Evolutionary conservation across 1,140 invertebrate species (phyloP), one percentile per base, ranked within the genome.

Genomic region (Papilio dardanus): DNA sequence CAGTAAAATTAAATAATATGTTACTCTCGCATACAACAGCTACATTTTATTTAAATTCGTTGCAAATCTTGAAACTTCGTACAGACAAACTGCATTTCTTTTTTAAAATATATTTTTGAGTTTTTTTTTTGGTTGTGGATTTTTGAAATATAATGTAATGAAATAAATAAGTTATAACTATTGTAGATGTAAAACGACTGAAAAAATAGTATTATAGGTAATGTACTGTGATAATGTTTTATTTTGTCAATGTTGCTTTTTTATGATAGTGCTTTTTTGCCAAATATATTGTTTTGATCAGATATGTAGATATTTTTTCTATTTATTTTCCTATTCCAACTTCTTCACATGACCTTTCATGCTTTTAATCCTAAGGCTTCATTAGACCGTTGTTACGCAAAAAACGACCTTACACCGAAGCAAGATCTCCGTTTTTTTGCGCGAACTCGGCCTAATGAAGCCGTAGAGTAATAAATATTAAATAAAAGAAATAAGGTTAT

Each of bases 131-230:
- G n/a, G 42, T 46, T 46, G 42, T 46, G n/a, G 0, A 16, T 42
- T 42, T 46, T 46, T 46, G 2, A 19, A 46, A 46, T 5, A 19
- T 19, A 37, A 10, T 35, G 33, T 35, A n/a, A n/a, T n/a, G n/a
- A 42, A 6, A 19, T 46, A 7, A 46, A 19, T 46, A 46, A 46
- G 42, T 46, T 19, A 46, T 46, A 46, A 46, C 7, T 19, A 46
- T 42, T 16, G 12, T 5, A n/a, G 42, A 46, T 46, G 4, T 46
- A n/a, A n/a, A 46, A 19, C 2, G 42, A 46, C 42, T 46, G 42
- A 46, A 19, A 46, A n/a, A 46, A 46, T 42, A 46, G 42, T 46
- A 46, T 46, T 46, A 46, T 19, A n/a, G 42, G 42, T 46, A 46
- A 46, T 2, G n/a, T 46, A n/a, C n/a, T 46, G 42, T 46, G 6